Base-by-base conservation (phyloP, 2,797 vertebrate species). In the Poecilia wingei region DNA sequence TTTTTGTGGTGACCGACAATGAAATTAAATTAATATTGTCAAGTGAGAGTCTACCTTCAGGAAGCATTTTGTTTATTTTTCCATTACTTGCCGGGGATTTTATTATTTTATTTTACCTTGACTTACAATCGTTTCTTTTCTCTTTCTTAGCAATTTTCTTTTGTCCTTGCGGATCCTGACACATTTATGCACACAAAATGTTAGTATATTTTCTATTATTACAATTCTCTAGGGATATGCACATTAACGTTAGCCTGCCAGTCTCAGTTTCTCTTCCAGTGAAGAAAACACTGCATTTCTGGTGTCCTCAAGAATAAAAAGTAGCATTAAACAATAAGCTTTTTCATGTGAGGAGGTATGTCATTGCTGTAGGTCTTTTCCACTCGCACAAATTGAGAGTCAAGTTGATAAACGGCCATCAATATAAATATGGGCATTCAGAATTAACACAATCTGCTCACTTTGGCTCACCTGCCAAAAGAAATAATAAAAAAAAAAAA, bases 391-490 rank as follows among this genome's bases (percentile, higher is more conserved):
- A 78, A 81, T 33, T 55, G 75, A 84, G 81, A 79, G 77, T 84
- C 80, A 28, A 72, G 61, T 74, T 93, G 95, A 95, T 91, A 82
- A 94, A 95, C 93, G 91, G 84, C 47, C 12, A 5, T 77, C 83
- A 79, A 79, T 90, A 95, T 91, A 76, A 88, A 80, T 53, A 47
- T 75, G 77, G 94, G 94, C 87, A 1, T 87, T 75, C 70, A 75
- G 72, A 73, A 95, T 95, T 88, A 91, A 85, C 84, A 80, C 92
- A 90, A 92, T 90, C 92, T 95, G 95, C 90, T 94, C 89, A 64
- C 72, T 81, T 84, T 86, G 77, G 77, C 77, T 39, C 51, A 10
- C 47, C 74, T 90, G 93, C 92, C 94, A 92, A 89, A 89, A 55
- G 70, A 71, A 87, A 41, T 41, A 8, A 31, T 31, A 41, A 41